Conservation (phyloP, 1,140 invertebrate species). For the Apolygus lucorum region DNA sequence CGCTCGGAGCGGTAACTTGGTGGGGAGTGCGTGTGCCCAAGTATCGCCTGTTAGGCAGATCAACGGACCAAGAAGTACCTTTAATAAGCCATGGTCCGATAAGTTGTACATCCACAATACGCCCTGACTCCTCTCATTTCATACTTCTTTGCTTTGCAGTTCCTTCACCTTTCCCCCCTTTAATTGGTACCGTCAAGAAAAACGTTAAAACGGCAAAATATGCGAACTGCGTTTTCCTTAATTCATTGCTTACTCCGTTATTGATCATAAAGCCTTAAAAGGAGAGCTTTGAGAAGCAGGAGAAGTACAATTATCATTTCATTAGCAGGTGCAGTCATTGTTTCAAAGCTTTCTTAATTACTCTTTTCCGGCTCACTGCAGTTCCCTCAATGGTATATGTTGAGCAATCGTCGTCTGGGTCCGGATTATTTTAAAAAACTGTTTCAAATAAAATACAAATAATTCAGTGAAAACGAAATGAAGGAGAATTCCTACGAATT, state of each 20-base stretch:
- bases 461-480: too few relatives aligned
- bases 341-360: too few relatives aligned
- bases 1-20: neutral
- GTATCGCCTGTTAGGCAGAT: conserved; percentile 3
- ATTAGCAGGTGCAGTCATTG: neutral
- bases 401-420: too few relatives aligned
- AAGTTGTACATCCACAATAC: neutral
- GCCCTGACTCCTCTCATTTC: neutral
- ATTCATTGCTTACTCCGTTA: too few relatives aligned
- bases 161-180: neutral
- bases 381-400: too few relatives aligned
- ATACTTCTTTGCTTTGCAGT: neutral
- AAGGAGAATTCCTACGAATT: too few relatives aligned
- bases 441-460: too few relatives aligned
- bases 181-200: neutral
- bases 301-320: neutral
- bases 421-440: too few relatives aligned
- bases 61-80: conserved; percentile 6
- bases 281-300: neutral
- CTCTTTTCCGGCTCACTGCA: too few relatives aligned
- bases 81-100: conserved; percentile 13
- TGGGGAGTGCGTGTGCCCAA: neutral
- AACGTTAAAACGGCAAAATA: neutral
- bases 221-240: neutral
- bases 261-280: too few relatives aligned